Evolutionary conservation across 2,113 vertebrate species (phyloP).

Genomic region (Gambusia affinis): DNA sequence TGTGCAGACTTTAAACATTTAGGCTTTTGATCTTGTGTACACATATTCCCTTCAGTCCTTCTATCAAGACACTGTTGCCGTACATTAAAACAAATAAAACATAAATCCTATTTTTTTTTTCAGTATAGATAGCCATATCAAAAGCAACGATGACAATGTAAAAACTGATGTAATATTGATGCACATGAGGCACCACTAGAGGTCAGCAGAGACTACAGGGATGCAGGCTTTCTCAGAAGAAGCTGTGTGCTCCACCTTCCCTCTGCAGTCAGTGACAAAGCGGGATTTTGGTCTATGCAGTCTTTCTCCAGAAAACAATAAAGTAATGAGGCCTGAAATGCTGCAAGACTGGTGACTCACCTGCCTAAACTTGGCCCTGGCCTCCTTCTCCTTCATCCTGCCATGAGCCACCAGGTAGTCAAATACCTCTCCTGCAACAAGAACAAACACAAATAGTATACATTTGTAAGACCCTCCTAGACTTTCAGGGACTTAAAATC

Average conservation of each 20-base stretch:
- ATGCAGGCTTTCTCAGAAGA: conserved; percentile 3
- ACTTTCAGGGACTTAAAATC: not conserved
- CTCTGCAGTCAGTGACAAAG: conserved; percentile 68
- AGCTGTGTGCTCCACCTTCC: conserved; percentile 44
- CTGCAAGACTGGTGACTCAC: conserved; percentile 77
- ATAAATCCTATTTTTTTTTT: not conserved
- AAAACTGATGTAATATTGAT: conserved; percentile 3
- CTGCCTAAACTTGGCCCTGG: conserved; percentile 91
- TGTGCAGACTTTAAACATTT: conserved; percentile 10
- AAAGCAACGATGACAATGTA: not conserved
- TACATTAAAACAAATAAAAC: not conserved
- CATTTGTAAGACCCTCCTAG: not conserved
- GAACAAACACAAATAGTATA: conserved; percentile 2
- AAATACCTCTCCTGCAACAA: conserved; percentile 85
- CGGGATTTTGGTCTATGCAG: conserved; percentile 66
- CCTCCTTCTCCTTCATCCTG: conserved; percentile 93
- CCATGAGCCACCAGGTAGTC: conserved; percentile 91
- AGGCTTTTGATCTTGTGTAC: conserved; percentile 3
- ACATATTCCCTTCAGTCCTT: conserved; percentile 42
- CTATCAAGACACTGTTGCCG: not conserved
- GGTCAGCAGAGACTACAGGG: conserved; percentile 59
- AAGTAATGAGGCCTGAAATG: conserved; percentile 43
- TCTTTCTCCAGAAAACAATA: conserved; percentile 40
- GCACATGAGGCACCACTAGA: conserved; percentile 59
- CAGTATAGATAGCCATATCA: not conserved